phyloP scores from a whole-genome alignment of 1,140 invertebrate species.

The Sarcophaga peregrina region DNA sequence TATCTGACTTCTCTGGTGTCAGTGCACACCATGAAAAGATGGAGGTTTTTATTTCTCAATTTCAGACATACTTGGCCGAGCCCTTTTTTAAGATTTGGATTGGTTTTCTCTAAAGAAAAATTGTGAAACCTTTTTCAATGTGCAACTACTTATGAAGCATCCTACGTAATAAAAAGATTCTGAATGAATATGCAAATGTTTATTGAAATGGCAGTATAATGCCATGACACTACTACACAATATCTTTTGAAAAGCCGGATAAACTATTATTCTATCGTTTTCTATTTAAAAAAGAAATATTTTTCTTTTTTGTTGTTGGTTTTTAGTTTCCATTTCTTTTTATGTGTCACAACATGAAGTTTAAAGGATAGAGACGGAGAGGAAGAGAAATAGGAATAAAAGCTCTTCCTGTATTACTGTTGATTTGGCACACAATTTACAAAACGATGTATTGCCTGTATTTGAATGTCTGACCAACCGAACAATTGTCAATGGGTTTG shows the following conservation, averaged over 20 bases:
- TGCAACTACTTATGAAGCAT: not conserved
- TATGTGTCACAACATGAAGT: not conserved
- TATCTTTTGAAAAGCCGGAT: constrained; percentile 21
- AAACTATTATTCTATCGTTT: constrained; percentile 12
- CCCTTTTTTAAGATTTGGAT: no score
- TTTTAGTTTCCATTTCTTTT: not conserved
- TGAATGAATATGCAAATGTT: constrained; percentile 19
- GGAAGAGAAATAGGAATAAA: not conserved
- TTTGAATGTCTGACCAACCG: constrained; percentile 16
- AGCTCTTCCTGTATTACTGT: constrained; percentile 24
- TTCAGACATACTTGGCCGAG: no score
- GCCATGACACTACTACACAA: not conserved
- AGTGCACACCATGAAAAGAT: no score
- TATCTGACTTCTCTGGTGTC: no score
- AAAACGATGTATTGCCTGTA: not conserved
- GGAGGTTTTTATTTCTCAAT: no score
- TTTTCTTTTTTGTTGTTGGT: not conserved
- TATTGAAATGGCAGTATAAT: constrained; percentile 12
- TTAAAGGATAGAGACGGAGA: no score
- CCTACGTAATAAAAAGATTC: not conserved
- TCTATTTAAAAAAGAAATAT: not conserved
- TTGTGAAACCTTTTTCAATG: no score
- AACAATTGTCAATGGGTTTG: not conserved
- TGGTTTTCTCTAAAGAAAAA: no score
- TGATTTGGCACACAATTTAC: constrained; percentile 26